Base-by-base conservation (phyloP, 2,888 invertebrate species). In the Calameuta filiformis region DNA sequence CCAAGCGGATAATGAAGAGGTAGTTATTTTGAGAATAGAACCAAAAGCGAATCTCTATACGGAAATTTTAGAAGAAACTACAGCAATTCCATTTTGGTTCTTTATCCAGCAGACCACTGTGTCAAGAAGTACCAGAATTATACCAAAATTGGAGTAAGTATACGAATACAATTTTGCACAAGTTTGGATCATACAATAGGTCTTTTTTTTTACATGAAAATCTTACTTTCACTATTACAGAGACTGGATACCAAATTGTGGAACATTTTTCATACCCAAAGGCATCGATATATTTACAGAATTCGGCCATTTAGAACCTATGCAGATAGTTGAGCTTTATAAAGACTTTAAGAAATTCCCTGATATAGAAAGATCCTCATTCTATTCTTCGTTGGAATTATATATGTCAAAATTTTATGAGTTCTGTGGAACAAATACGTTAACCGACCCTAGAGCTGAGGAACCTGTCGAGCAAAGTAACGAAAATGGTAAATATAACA, bases 121-220 rank as follows among this genome's bases (percentile, higher is more conserved):
- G 74, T 93, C 93, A 56, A 93, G 94, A 77, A 92, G 92, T 12
- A 94, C 92, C 75, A 93, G 93, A 85, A 92, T 97, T 12, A 95
- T 97, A 88, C 95, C 95, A 15, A 93, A 94, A 89, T 87, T 96
- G 81, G 97, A 97, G 96, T 96, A 92, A 94, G 95, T 93, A 35
- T 71, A 68, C n/a, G 2, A 69, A 37, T 9, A 30, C 23, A 76
- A 30, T 69, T 9, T 40, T 37, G 12, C 15, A 31, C 30, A 68
- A 75, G 33, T 35, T n/a, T 68, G 4, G 4, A 73, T 73, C 35
- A 35, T 35, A 11, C 35, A 33, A 71, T 56, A 37, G 4, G 2
- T 76, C 11, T 33, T 33, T 33, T 33, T 31, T 73, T 73, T 76
- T 40, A 35, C 74, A 69, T 37, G n/a, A 23, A 68, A 11, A 33